phyloP scores from a whole-genome alignment of 2,888 invertebrate species.

The Drosophila monieri region DNA sequence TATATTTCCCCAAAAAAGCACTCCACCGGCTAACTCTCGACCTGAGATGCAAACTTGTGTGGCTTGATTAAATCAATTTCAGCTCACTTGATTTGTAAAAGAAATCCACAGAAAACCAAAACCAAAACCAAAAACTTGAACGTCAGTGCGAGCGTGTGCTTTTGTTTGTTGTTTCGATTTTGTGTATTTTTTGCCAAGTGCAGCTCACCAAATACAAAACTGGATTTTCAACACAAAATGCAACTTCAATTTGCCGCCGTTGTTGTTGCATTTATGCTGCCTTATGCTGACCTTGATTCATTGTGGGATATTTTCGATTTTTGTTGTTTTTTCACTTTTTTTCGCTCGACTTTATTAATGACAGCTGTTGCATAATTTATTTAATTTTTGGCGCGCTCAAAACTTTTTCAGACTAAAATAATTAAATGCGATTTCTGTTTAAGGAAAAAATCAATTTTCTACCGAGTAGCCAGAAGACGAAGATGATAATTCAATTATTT shows the following conservation, averaged over 20 bases:
- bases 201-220: constrained; percentile 75
- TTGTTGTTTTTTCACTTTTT: constrained; percentile 33
- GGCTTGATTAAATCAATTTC: constrained; percentile 42
- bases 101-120: constrained; percentile 27
- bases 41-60: constrained; percentile 32
- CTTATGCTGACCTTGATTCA: constrained; percentile 73
- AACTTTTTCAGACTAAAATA: constrained; percentile 56
- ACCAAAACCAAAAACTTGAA: constrained; percentile 4
- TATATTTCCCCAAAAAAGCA: constrained; percentile 41
- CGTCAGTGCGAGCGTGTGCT: constrained; percentile 12
- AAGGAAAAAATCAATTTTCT: constrained; percentile 45
- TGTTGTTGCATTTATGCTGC: constrained; percentile 67
- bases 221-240: constrained; percentile 76
- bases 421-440: constrained; percentile 62
- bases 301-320: constrained; percentile 70
- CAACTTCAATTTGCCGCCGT: constrained; percentile 62
- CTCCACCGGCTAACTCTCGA: constrained; percentile 13
- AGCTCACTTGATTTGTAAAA: constrained; percentile 33
- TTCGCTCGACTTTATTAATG: constrained; percentile 74
- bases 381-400: constrained; percentile 59
- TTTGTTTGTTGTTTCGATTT: constrained; percentile 14
- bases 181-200: constrained; percentile 62
- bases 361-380: constrained; percentile 78
- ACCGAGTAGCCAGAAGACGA: constrained; percentile 20
- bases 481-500: constrained; percentile 40